Percentiles rank a stretch among this genome's conserved stretches.
Evolutionary conservation across 1,140 invertebrate species (phyloP).

Genomic region (Helicoverpa zea): DNA sequence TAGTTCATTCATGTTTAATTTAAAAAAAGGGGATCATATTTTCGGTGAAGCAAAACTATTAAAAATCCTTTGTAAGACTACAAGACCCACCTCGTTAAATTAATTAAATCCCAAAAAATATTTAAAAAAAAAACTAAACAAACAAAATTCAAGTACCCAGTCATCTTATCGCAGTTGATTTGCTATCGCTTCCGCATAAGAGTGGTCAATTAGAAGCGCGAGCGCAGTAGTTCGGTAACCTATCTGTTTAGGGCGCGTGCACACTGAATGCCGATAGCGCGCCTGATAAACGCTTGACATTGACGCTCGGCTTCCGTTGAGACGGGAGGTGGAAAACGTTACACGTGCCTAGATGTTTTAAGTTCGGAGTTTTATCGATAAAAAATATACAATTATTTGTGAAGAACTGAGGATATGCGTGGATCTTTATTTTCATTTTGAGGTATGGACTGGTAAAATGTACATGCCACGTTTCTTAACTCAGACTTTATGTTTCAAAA

Average conservation of each 20-base stretch:
- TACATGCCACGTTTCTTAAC: too few relatives aligned
- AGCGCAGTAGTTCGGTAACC: conserved; percentile 70
- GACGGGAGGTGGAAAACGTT: not conserved
- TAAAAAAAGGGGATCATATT: too few relatives aligned
- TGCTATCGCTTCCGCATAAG: conserved; percentile 63
- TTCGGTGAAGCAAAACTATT: too few relatives aligned
- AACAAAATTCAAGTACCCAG: not conserved
- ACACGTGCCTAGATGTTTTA: not conserved
- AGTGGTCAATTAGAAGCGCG: conserved; percentile 76
- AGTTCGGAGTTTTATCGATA: not conserved
- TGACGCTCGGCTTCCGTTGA: conserved; percentile 34
- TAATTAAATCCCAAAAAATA: not conserved
- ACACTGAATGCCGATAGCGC: conserved; percentile 38
- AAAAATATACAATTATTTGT: not conserved
- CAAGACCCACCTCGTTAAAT: too few relatives aligned
- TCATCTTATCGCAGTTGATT: conserved; percentile 18
- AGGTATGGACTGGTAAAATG: too few relatives aligned
- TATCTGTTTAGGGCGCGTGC: conserved; percentile 40
- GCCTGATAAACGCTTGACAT: conserved; percentile 38
- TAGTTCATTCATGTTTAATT: too few relatives aligned
- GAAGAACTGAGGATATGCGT: not conserved
- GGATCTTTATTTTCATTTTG: not conserved
- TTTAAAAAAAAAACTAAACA: not conserved
- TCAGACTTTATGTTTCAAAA: too few relatives aligned
- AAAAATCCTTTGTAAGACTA: not conserved